A percentile compares a stretch with the other conserved stretches of the same genome.
These are phyloP conservation scores for Drepana arcuata DNA, from an alignment of 1,140 invertebrate genomes.

Conservation along the genomic window DNA sequence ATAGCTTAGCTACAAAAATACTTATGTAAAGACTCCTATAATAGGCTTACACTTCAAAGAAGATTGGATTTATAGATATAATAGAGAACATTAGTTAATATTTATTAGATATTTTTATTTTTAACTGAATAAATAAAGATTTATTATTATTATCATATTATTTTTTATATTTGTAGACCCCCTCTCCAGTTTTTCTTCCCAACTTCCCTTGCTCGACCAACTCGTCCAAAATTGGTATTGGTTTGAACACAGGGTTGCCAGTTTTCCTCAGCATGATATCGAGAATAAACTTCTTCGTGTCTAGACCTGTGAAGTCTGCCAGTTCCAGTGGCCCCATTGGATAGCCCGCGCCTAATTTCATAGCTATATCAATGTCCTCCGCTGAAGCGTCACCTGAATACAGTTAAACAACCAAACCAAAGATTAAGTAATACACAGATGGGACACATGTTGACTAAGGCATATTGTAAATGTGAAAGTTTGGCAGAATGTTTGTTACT, in stretches of 20 bases:
- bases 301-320: conserved; percentile 84
- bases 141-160: no score
- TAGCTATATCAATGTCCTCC: conserved; percentile 83
- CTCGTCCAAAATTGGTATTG: conserved; percentile 76
- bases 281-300: conserved; percentile 76
- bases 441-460: no score
- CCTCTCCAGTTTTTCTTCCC: conserved; percentile 86
- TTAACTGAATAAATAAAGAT: neutral
- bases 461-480: no score
- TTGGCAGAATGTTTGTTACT: no score
- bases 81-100: neutral
- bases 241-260: conserved; percentile 79
- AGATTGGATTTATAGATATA: no score
- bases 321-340: conserved; percentile 90
- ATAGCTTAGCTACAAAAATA: no score
- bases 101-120: conserved; percentile 2
- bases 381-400: conserved; percentile 75
- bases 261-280: conserved; percentile 82
- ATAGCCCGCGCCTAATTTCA: conserved; percentile 88
- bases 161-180: conserved; percentile 83
- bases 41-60: no score
- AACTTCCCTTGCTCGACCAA: conserved; percentile 84
- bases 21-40: no score
- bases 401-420: no score
- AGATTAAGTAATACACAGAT: no score